Evolutionary conservation across 2,797 vertebrate species (phyloP), one percentile per base, ranked within the genome.

Genomic region (Cyprinella venusta): DNA sequence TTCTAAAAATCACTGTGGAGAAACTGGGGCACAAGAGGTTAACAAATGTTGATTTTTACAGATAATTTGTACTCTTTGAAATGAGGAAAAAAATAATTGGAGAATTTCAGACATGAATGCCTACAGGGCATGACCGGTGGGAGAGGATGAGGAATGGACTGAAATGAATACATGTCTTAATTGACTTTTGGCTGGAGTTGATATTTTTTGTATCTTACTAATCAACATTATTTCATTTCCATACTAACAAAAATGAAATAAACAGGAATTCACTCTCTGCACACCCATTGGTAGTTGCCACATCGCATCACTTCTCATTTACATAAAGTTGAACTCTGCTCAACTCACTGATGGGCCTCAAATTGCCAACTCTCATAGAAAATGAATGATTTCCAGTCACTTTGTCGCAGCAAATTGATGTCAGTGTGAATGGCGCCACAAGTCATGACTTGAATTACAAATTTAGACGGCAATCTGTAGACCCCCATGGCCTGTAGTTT

Each of bases 1-100:
- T 90, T 88, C 89, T 90, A 92, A 87, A 81, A 90, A 91, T 92
- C 87, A 92, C 90, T 91, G 88, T 91, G 85, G 86, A 86, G 84
- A 88, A 91, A 90, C 90, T 85, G 45, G 30, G 71, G 84, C 87
- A 86, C 89, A 79, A 87, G 74, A 72, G 84, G 84, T 63, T 87
- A 89, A 85, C 82, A 59, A 84, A 79, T 64, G 26, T 30, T 13
- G 71, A 82, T 86, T 87, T 45, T n/a, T 64, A 42, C 26, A 78
- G 56, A 52, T 71, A 61, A 63, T 64, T 80, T 82, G 50, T 50
- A 70, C 48, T 76, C 50, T 38, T 84, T 69, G n/a, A 80, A 69
- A 79, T 38, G 21, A 42, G n/a, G n/a, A 56, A 79, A 56, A 79
- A 79, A 65, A 79, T 87, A 86, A 87, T 88, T 82, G 81, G 10